Evolutionary conservation across 2,888 invertebrate genomes (phyloP).

Genomic region (Pristionchus entomophagus): DNA sequence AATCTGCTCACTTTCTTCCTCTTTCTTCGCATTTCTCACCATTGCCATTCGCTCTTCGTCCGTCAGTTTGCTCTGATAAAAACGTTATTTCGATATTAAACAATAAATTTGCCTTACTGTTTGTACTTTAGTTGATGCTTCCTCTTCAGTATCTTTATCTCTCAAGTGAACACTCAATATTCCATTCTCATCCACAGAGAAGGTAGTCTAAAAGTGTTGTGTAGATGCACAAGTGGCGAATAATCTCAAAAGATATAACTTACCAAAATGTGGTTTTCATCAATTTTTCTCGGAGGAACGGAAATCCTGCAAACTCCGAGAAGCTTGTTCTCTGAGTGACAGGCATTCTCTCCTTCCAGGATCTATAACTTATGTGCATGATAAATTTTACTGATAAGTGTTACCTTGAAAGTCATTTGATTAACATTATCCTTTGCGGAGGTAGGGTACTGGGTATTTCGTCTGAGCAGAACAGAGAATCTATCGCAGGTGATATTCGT

Average conservation of each 20-base stretch:
- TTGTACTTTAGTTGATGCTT: background rate
- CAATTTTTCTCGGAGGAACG: background rate
- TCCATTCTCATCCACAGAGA: background rate
- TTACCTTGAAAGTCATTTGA: background rate
- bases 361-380: background rate
- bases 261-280: background rate
- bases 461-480: background rate
- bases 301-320: background rate
- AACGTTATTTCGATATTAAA: background rate
- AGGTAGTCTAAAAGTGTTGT: background rate
- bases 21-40: background rate
- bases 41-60: background rate
- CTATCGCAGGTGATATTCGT: background rate
- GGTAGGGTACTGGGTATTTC: background rate
- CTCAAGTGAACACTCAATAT: background rate
- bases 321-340: background rate
- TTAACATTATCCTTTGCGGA: background rate
- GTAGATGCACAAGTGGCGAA: too few species aligned
- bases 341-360: background rate
- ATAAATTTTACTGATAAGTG: background rate
- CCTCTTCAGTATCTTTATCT: background rate
- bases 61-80: background rate
- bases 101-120: background rate
- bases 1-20: background rate
- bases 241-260: too few species aligned